Base-by-base conservation (phyloP, 2,797 vertebrate species). In the Epinephelus malabaricus region DNA sequence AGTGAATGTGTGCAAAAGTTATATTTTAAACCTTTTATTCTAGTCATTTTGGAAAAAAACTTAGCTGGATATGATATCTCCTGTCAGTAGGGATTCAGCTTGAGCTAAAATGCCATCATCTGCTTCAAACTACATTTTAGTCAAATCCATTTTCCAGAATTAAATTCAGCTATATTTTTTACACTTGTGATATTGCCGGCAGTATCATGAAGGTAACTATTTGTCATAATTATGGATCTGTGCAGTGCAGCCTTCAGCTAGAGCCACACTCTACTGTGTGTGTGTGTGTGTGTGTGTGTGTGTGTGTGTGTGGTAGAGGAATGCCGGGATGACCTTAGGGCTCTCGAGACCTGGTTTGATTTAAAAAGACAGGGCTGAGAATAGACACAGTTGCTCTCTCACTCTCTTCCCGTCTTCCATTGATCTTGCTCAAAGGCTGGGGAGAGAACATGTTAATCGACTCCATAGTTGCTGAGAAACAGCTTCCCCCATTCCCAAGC, bases 221-320 rank as follows among this genome's bases (percentile, higher is more conserved):
- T 92, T 90, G 90, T 93, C 89, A 89, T 88, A 87, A 92, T 91
- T 86, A 92, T 88, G 79, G 79, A 83, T 86, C 79, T 73, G 47
- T 72, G 81, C 69, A 25, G 30, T 50, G 76, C 70, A 58, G 89
- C 78, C 77, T 72, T 19, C 54, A 78, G 87, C 73, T 70, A 73
- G 45, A 81, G 61, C 61, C 19, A n/a, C 51, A 73, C 69, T 58
- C 23, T 14, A 50, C 27, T 56, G 50, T 73, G 51, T 71, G 58
- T 23, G 38, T 40, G 38, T 51, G 43, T 27, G 38, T 38, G 61
- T 64, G 64, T 25, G 72, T 69, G 50, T 19, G 25, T 55, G 46
- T 74, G 64, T 59, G 5, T 59, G 59, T 73, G 70, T 79, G 79
- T 66, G 74, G 46, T 63, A 18, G 60, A 84, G 66, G 61, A 77